These are phyloP conservation scores for Callithrix jacchus DNA, from an alignment of 2,113 vertebrate genomes.

Conservation along the genomic window DNA sequence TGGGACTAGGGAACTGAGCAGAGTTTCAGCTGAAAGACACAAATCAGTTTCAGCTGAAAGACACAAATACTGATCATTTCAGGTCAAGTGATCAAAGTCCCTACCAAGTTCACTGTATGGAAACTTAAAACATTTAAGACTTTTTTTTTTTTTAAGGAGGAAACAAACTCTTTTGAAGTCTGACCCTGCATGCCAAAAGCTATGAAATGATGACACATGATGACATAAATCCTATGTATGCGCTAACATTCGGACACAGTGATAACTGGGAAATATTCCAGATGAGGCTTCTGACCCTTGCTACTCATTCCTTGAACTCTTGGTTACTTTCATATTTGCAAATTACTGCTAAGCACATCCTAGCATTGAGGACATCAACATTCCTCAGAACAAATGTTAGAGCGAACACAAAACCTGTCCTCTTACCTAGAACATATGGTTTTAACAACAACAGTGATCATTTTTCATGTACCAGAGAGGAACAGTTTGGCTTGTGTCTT, in stretches of 20 bases:
- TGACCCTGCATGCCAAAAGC: background rate
- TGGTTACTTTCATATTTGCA: conserved; percentile 53
- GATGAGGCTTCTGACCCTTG: background rate
- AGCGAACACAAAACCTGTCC: conserved; percentile 71
- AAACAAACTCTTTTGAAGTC: conserved; percentile 11
- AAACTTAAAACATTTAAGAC: background rate
- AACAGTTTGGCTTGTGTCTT: conserved; percentile 73
- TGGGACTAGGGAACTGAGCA: background rate
- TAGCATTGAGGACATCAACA: conserved; percentile 47
- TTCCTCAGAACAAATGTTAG: conserved; percentile 71
- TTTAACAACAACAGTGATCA: conserved; percentile 67
- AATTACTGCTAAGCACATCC: conserved; percentile 52
- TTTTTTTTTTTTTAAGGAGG: background rate
- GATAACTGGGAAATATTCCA: background rate
- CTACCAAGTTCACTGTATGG: background rate
- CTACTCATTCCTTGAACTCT: conserved; percentile 36
- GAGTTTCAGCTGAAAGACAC: background rate
- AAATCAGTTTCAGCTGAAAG: conserved; percentile 27
- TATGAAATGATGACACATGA: background rate
- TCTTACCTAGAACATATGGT: conserved; percentile 77
- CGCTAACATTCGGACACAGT: background rate
- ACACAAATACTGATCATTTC: background rate
- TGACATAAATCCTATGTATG: background rate
- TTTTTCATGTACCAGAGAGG: conserved; percentile 69
- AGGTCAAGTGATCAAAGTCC: background rate